These are phyloP conservation scores for Stenodema calcarata DNA, from an alignment of 2,888 invertebrate genomes.

Conservation along the genomic window DNA sequence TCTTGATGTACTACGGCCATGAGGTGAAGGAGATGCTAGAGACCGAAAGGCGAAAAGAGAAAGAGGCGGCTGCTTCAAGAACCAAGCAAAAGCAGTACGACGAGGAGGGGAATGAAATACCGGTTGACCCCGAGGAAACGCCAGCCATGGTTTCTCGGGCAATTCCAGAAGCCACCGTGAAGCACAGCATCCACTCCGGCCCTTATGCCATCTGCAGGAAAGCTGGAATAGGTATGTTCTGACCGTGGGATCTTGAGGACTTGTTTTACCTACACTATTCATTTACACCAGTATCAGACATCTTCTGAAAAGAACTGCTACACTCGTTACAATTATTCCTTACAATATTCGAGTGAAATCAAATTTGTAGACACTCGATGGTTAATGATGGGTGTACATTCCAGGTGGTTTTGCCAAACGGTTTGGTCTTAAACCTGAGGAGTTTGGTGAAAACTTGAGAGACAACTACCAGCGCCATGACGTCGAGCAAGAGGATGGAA, in stretches of 20 bases:
- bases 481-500: slow-evolving; percentile 88
- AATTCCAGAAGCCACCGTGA: slow-evolving; percentile 68
- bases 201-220: slow-evolving; percentile 87
- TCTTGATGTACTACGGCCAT: slow-evolving; percentile 88
- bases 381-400: neutral
- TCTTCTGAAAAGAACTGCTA: no score
- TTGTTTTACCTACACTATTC: no score
- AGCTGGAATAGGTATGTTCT: slow-evolving; percentile 74
- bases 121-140: slow-evolving; percentile 66
- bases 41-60: slow-evolving; percentile 59
- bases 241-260: neutral
- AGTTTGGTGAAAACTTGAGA: slow-evolving; percentile 94
- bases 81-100: slow-evolving; percentile 49
- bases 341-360: no score
- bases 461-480: slow-evolving; percentile 96
- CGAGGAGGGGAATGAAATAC: slow-evolving; percentile 60
- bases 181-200: slow-evolving; percentile 86
- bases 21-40: slow-evolving; percentile 66
- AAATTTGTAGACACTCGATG: no score
- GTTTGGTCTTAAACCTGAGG: slow-evolving; percentile 91
- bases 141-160: slow-evolving; percentile 65
- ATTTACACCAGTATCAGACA: no score
- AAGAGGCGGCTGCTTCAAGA: slow-evolving; percentile 59
- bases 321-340: no score
- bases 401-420: slow-evolving; percentile 81